Percentiles rank a stretch among this genome's conserved stretches.
Conservation (phyloP, 2,797 vertebrate species). For the Lepilemur septentrionalis region DNA sequence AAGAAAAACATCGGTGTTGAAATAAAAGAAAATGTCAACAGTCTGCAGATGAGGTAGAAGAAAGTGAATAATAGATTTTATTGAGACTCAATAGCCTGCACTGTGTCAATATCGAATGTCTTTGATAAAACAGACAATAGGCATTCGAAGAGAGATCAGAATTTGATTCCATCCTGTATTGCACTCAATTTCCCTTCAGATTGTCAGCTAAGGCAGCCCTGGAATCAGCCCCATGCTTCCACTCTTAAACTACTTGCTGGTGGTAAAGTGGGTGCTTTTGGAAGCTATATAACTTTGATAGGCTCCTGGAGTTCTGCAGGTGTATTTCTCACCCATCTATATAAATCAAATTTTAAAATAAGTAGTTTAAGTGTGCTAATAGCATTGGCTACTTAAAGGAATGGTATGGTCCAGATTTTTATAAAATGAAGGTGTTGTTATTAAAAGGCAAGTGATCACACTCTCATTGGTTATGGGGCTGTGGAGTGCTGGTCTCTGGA, state of each 20-base stretch:
- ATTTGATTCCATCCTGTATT: constrained; percentile 58
- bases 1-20: constrained; percentile 67
- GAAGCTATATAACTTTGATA: not conserved
- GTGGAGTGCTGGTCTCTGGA: not conserved
- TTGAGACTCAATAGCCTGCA: constrained; percentile 37
- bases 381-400: not conserved
- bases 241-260: constrained; percentile 2
- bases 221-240: not conserved
- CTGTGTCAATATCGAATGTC: constrained; percentile 56
- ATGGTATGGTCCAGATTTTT: not conserved
- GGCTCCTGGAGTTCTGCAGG: not conserved
- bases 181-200: constrained; percentile 42
- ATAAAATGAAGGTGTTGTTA: not conserved
- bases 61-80: constrained; percentile 70
- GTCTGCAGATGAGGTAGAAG: constrained; percentile 63
- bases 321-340: not conserved
- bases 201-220: constrained; percentile 10
- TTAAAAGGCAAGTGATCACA: not conserved
- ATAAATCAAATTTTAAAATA: not conserved
- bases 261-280: not conserved
- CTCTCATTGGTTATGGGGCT: not conserved
- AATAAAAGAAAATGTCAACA: constrained; percentile 73
- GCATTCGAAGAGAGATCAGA: constrained; percentile 48
- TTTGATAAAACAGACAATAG: constrained; percentile 62
- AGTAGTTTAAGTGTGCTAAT: constrained; percentile 2